Percentiles rank a stretch among this genome's conserved stretches.
These are phyloP conservation scores for Parauchenoglanis punctatus DNA, from an alignment of 2,797 vertebrate species.

Conservation along the genomic window DNA sequence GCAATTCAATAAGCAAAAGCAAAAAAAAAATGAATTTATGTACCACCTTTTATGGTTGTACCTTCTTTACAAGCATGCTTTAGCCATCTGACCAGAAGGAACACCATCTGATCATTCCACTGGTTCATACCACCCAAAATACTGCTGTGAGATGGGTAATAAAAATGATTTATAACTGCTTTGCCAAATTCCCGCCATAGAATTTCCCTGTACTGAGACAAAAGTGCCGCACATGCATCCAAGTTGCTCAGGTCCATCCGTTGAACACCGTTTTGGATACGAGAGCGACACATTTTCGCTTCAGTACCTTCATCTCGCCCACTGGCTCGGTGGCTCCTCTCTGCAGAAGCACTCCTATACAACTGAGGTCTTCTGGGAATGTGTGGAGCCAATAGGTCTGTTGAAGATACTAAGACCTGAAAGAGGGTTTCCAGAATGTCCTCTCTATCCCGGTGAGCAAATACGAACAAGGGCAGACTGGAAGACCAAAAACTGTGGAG, in stretches of 20 bases:
- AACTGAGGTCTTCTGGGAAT: conserved; percentile 47
- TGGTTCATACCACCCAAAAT: conserved; percentile 65
- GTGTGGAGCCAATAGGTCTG: conserved; percentile 63
- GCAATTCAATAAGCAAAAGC: neutral
- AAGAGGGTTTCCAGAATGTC: conserved; percentile 63
- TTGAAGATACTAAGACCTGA: conserved; percentile 65
- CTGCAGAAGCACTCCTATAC: conserved; percentile 16
- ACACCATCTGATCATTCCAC: conserved; percentile 57
- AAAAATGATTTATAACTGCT: conserved; percentile 62
- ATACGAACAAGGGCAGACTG: conserved; percentile 47
- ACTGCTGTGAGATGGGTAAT: conserved; percentile 45
- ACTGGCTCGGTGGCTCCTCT: neutral
- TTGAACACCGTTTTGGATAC: conserved; percentile 54
- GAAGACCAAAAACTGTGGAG: conserved; percentile 32
- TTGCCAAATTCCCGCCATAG: conserved; percentile 66
- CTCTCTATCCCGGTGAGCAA: conserved; percentile 55
- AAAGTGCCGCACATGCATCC: conserved; percentile 59
- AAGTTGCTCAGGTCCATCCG: conserved; percentile 64
- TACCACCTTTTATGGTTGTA: conserved; percentile 32
- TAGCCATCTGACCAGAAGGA: conserved; percentile 61
- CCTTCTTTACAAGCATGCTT: conserved; percentile 57
- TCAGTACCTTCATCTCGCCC: neutral
- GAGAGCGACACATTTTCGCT: too few relatives aligned
- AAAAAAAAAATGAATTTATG: neutral
- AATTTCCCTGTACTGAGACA: conserved; percentile 64